Percentiles rank a stretch among this genome's conserved stretches.
Evolutionary conservation across 2,888 invertebrate genomes (phyloP).

Genomic region (Habrosyne pyritoides): DNA sequence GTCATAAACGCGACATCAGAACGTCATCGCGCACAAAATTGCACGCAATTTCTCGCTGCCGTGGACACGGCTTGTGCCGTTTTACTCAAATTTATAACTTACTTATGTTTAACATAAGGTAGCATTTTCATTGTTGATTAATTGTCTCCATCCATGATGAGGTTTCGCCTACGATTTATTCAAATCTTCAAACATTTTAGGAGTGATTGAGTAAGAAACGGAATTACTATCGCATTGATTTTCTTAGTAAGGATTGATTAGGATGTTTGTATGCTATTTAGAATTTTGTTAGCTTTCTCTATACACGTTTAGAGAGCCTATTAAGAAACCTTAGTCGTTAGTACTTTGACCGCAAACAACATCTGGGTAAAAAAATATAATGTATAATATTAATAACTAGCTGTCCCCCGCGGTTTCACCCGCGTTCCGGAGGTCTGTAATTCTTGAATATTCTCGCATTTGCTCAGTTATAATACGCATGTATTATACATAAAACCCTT

Average conservation of each 20-base stretch:
- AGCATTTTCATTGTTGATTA: not conserved
- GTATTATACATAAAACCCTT: no score
- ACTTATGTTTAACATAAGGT: not conserved
- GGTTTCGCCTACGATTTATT: not conserved
- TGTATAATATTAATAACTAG: no score
- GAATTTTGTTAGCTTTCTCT: not conserved
- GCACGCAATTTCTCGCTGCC: not conserved
- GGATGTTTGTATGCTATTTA: conserved; percentile 1
- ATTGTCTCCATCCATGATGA: not conserved
- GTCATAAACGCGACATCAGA: not conserved
- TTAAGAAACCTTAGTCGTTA: not conserved
- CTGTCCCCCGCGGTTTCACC: no score
- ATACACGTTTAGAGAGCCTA: not conserved
- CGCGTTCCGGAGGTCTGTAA: no score
- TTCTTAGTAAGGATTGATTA: conserved; percentile 1
- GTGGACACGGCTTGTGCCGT: not conserved
- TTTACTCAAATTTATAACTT: not conserved
- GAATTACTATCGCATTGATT: not conserved
- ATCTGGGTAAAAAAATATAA: no score
- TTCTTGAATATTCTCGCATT: no score
- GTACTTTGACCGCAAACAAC: no score
- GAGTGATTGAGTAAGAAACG: not conserved
- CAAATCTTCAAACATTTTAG: not conserved
- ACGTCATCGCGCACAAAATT: not conserved
- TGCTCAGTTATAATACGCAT: no score